A percentile compares a stretch with the other conserved stretches of the same genome.
phyloP scores from a whole-genome alignment of 2,113 vertebrate genomes.

The Ageneiosus marmoratus region DNA sequence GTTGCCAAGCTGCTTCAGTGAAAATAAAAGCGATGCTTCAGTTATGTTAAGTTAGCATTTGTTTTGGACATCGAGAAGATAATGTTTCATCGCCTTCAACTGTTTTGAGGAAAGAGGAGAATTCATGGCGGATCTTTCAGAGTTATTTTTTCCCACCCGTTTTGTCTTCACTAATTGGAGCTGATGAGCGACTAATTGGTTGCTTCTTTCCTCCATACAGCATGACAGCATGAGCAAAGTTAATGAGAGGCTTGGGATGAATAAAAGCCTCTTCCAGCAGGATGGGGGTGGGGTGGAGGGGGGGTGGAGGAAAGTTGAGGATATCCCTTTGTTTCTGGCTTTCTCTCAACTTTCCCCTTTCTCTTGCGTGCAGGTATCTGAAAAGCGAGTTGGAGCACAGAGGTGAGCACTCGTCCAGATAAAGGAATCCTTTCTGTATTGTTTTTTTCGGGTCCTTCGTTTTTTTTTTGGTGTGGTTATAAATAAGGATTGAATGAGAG shows the following conservation, averaged over 20 bases:
- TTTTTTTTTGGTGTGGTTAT: conserved; percentile 71
- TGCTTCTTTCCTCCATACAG: conserved; percentile 81
- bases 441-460: conserved; percentile 67
- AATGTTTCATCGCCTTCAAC: neutral
- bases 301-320: conserved; percentile 72
- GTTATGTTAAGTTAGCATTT: neutral
- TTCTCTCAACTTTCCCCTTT: conserved; percentile 70
- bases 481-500: conserved; percentile 65
- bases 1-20: neutral
- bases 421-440: conserved; percentile 76
- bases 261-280: conserved; percentile 70
- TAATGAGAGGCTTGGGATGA: conserved; percentile 89
- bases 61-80: neutral
- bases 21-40: neutral
- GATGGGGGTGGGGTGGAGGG: conserved; percentile 56
- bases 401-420: conserved; percentile 73
- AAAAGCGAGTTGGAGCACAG: conserved; percentile 64
- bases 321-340: conserved; percentile 73
- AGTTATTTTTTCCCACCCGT: conserved; percentile 96
- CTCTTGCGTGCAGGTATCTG: conserved; percentile 76
- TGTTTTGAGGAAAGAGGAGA: neutral
- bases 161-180: conserved; percentile 99
- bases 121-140: conserved; percentile 58
- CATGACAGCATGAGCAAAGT: conserved; percentile 89
- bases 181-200: conserved; percentile 99